Evolutionary conservation across 2,888 invertebrate genomes (phyloP).

Genomic region (Thera britannica): DNA sequence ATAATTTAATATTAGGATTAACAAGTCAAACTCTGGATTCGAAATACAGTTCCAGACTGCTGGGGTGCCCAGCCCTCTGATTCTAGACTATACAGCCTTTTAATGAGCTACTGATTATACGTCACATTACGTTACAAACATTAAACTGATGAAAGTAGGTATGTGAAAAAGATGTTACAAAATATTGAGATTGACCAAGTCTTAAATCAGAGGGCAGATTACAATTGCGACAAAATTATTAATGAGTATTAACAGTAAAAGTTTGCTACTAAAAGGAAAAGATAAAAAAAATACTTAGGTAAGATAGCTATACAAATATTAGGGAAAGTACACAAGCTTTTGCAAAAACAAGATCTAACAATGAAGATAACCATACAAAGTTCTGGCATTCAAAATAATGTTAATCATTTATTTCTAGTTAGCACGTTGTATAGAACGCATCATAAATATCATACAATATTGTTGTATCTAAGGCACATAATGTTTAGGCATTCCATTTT

Average conservation of each 20-base stretch:
- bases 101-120: background rate
- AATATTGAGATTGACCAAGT: conserved; percentile 17
- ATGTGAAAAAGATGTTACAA: conserved; percentile 14
- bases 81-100: conserved; percentile 4
- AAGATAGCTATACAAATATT: conserved; percentile 48
- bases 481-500: conserved; percentile 84
- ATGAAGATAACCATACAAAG: conserved; percentile 67
- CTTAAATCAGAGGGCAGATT: conserved; percentile 23
- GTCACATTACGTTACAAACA: conserved; percentile 3
- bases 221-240: conserved; percentile 28
- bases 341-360: conserved; percentile 74
- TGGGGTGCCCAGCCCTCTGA: conserved; percentile 56
- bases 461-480: conserved; percentile 86
- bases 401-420: conserved; percentile 82
- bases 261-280: conserved; percentile 27
- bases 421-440: conserved; percentile 85
- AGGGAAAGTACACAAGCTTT: conserved; percentile 67
- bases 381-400: conserved; percentile 78
- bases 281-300: conserved; percentile 20
- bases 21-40: conserved; percentile 70
- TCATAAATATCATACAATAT: conserved; percentile 85
- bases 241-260: conserved; percentile 34
- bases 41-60: conserved; percentile 74
- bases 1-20: conserved; percentile 74
- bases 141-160: conserved; percentile 19